phyloP scores from a whole-genome alignment of 2,797 vertebrate species.

The Tragopan temminckii region DNA sequence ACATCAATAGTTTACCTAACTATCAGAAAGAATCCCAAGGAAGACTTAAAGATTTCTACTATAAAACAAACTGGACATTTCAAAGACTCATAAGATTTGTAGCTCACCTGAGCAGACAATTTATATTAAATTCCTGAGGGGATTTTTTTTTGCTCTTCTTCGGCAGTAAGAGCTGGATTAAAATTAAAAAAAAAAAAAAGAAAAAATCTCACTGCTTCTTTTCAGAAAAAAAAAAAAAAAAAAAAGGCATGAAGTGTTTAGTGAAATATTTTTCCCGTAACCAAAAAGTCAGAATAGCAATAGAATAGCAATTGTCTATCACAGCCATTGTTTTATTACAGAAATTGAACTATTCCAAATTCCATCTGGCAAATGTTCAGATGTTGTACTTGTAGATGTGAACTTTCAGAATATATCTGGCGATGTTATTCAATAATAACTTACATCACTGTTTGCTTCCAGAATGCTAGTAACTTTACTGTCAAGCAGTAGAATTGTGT shows the following conservation, averaged over 20 bases:
- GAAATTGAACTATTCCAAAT: neutral
- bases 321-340: neutral
- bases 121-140: constrained; percentile 24
- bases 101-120: neutral
- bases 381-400: neutral
- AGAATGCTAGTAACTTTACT: neutral
- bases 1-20: neutral
- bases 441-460: neutral
- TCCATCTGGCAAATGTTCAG: neutral
- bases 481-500: neutral
- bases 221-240: neutral
- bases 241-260: neutral
- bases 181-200: neutral
- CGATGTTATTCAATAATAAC: too few species aligned
- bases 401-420: neutral
- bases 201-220: neutral
- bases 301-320: neutral
- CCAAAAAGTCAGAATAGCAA: neutral
- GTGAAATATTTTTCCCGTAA: neutral
- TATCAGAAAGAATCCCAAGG: neutral
- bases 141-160: constrained; percentile 21
- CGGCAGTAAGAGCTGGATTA: neutral
- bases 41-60: constrained; percentile 36
- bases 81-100: constrained; percentile 26
- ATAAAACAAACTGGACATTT: constrained; percentile 36